Evolutionary conservation across 2,113 vertebrate genomes (phyloP), one percentile per base, ranked within the genome.

Genomic region (Marcusenius ussheri): DNA sequence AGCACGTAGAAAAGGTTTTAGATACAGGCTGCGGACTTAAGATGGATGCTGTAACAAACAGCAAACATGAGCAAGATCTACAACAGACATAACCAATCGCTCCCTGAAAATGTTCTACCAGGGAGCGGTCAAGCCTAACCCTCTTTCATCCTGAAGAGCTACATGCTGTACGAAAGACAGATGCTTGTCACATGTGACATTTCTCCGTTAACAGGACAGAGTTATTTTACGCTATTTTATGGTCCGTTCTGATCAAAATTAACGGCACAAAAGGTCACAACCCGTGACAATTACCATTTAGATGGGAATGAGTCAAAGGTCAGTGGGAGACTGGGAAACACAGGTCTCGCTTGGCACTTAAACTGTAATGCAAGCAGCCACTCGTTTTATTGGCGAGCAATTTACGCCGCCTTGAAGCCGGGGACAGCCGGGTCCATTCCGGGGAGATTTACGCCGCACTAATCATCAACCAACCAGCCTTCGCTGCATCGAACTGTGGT

Each of bases 271-370:
- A 88, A 15, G 62, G 10, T 51, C 8, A 58, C 31, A 50, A 83
- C 5, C 27, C 89, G 15, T 45, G 0, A 90, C 91, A 24, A 94
- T 95, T 95, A 94, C 92, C 94, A 95, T 95, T 92, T 95, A 95
- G 90, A 95, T 93, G 5, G 91, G 89, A 88, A 88, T 11, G 86
- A 91, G 90, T 89, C 88, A 93, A 93, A 93, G 93, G 93, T 93
- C 93, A 93, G 51, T 6, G 88, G 46, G 42, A 51, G 31, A 88
- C 86, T 94, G 47, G 90, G 90, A 86, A 27, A 9, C 49, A 87
- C 91, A 8, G 46, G 35, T 91, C 90, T 35, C 90, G 90, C 87
- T 91, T 92, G 88, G 87, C 83, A 27, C 24, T 85, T 91, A 31
- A 90, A 80, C 83, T 91, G 21, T 0, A 0, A 0, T n/a, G 80